Evolutionary conservation across 2,113 vertebrate species (phyloP).

Genomic region (Macrotus californicus): DNA sequence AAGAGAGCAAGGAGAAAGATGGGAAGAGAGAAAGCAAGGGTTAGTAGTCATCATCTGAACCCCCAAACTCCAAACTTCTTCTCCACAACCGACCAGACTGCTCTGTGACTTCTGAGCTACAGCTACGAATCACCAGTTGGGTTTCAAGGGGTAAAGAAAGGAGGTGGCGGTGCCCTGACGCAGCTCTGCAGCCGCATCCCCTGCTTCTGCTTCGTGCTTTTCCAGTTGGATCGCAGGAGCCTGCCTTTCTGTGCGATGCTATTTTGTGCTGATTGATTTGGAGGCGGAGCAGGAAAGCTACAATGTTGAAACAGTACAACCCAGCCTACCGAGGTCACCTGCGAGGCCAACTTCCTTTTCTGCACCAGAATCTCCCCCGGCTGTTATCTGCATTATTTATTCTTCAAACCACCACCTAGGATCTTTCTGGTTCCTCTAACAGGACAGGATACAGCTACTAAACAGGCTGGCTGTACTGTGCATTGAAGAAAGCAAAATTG

Average conservation of each 20-base stretch:
- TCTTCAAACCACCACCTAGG: not conserved
- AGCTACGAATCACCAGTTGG: not conserved
- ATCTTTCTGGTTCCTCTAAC: not conserved
- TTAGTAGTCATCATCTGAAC: conserved; percentile 58
- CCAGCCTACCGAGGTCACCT: not conserved
- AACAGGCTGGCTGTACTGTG: not conserved
- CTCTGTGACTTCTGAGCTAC: not conserved
- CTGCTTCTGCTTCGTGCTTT: not conserved
- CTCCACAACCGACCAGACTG: not conserved
- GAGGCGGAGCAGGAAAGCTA: accelerated
- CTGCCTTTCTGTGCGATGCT: not conserved
- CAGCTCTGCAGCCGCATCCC: accelerated
- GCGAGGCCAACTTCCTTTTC: conserved; percentile 2
- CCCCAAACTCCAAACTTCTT: not conserved
- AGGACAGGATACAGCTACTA: not conserved
- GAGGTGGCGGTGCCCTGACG: not conserved
- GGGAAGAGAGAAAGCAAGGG: conserved; percentile 74
- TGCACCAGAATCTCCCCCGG: conserved; percentile 63
- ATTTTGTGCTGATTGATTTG: not conserved
- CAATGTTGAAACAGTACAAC: accelerated
- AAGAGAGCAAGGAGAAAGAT: conserved; percentile 63
- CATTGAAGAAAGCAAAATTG: not conserved
- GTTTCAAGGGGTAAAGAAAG: not conserved
- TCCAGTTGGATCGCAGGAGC: not conserved
- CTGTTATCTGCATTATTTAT: not conserved